phyloP scores from a whole-genome alignment of 2,888 invertebrate species.

The Syrista parreyssii region DNA sequence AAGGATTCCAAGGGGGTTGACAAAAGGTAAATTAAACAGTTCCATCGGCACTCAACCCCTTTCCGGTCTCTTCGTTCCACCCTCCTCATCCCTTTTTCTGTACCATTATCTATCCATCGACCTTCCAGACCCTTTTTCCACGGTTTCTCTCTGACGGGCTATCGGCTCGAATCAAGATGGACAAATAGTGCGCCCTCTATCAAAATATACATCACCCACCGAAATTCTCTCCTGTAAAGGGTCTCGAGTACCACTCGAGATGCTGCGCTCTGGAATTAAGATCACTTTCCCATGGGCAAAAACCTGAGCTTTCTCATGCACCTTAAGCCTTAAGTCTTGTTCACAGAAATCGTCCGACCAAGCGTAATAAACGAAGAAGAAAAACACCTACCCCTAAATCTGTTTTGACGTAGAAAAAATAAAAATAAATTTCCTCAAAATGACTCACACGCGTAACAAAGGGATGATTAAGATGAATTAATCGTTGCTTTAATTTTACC shows the following conservation, averaged over 20 bases:
- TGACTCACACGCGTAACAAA: rapidly evolving
- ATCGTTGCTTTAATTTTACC: background rate
- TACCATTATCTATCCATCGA: constrained; percentile 42
- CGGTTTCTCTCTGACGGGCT: constrained; percentile 4
- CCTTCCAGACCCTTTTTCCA: constrained; percentile 22
- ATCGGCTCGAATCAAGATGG: constrained; percentile 40
- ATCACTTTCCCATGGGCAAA: constrained; percentile 23
- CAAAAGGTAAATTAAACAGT: constrained; percentile 49
- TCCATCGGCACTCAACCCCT: constrained; percentile 39
- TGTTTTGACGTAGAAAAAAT: background rate
- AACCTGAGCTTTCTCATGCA: constrained; percentile 10
- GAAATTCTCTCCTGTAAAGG: constrained; percentile 17
- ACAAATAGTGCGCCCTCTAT: constrained; percentile 37
- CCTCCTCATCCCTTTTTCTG: constrained; percentile 21
- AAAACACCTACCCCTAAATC: background rate
- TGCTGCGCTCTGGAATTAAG: constrained; percentile 22
- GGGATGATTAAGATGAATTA: background rate
- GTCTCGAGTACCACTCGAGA: constrained; percentile 24
- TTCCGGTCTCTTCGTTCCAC: constrained; percentile 21
- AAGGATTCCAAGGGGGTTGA: constrained; percentile 15
- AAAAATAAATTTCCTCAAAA: background rate
- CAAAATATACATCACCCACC: constrained; percentile 34
- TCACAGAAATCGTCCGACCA: background rate
- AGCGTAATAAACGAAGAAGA: constrained; percentile 5
- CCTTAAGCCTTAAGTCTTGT: background rate